These are phyloP conservation scores for Telmatochromis sp. DNA, from an alignment of 2,113 vertebrate genomes.

Conservation along the genomic window DNA sequence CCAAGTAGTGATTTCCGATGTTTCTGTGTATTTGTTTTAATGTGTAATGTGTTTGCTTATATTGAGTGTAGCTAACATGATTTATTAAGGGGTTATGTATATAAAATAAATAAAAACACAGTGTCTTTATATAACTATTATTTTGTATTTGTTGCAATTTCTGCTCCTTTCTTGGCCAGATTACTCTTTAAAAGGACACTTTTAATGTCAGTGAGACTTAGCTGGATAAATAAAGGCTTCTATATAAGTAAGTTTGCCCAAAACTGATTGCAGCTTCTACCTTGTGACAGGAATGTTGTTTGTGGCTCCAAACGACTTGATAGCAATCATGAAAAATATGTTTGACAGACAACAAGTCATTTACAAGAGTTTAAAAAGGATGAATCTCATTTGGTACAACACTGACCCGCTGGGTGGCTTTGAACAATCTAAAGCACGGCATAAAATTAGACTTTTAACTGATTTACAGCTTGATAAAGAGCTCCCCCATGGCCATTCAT, in stretches of 20 bases:
- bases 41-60: background rate
- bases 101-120: background rate
- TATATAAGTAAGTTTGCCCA: background rate
- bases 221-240: background rate
- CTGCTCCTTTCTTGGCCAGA: background rate
- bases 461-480: background rate
- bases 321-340: background rate
- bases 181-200: background rate
- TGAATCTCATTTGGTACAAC: background rate
- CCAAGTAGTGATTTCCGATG: background rate
- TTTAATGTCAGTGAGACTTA: background rate
- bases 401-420: background rate
- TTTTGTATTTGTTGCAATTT: background rate
- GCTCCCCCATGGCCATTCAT: accelerated
- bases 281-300: background rate
- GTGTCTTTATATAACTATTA: background rate
- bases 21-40: background rate
- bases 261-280: background rate
- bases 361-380: background rate
- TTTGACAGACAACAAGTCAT: background rate
- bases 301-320: background rate
- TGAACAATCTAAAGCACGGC: background rate
- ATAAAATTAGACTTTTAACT: background rate
- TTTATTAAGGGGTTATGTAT: background rate
- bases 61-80: background rate